Evolutionary conservation across 2,797 vertebrate species (phyloP).

Genomic region (Rhynchotus rufescens): DNA sequence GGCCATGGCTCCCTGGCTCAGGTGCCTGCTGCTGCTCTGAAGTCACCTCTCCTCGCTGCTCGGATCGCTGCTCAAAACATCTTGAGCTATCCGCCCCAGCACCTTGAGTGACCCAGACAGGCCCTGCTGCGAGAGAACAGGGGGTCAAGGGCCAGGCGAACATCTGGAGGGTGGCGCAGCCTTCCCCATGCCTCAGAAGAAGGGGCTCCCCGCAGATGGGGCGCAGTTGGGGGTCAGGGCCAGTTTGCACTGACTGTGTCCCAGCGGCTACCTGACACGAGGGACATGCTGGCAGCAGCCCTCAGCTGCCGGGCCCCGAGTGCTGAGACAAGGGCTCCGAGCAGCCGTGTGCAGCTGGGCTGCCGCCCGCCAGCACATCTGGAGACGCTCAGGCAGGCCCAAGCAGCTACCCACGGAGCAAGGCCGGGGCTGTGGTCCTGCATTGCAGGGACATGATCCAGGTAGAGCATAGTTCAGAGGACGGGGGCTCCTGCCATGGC

Average conservation of each 20-base stretch:
- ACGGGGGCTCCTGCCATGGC: neutral
- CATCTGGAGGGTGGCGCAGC: conserved; percentile 32
- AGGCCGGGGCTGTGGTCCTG: neutral
- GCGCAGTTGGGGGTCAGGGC: neutral
- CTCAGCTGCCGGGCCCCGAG: neutral
- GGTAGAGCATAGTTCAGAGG: neutral
- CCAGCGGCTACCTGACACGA: neutral
- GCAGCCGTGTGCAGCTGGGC: neutral
- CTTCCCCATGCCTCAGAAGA: neutral
- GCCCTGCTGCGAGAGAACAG: conserved; percentile 22
- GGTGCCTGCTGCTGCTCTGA: accelerated
- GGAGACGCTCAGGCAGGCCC: neutral
- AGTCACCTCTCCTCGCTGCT: accelerated
- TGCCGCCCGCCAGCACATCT: neutral
- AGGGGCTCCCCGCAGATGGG: neutral
- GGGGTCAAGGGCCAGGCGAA: conserved; percentile 24
- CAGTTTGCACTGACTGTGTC: neutral
- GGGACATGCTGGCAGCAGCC: neutral
- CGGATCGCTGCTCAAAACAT: neutral
- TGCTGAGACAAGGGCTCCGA: neutral
- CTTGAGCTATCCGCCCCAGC: neutral
- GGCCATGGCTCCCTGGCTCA: neutral
- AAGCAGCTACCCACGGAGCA: neutral
- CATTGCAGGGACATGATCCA: neutral
- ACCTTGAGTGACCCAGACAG: conserved; percentile 32